These are phyloP conservation scores for Creontiades dilutus DNA, from an alignment of 2,888 invertebrate genomes.

Conservation along the genomic window DNA sequence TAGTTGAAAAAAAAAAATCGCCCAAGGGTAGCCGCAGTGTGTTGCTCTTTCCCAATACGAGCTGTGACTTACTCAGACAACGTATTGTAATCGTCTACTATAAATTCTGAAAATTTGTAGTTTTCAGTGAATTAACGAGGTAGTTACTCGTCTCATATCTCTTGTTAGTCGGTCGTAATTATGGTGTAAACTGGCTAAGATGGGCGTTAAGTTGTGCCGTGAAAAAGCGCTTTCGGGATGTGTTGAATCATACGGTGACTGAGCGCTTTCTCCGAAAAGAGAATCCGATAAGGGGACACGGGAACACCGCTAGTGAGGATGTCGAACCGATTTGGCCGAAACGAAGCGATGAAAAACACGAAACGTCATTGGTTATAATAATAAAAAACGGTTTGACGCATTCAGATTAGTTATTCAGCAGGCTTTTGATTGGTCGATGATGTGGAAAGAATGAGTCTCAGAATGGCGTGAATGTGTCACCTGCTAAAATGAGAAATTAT, in stretches of 20 bases:
- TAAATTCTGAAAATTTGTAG: too few relatives aligned
- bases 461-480: too few relatives aligned
- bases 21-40: background rate
- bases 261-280: conserved; percentile 2
- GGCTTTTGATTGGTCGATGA: too few relatives aligned
- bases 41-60: background rate
- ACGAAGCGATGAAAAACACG: too few relatives aligned
- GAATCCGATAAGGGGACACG: background rate
- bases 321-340: background rate
- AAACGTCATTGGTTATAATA: too few relatives aligned
- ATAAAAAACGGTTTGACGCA: too few relatives aligned
- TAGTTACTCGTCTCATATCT: background rate
- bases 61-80: background rate
- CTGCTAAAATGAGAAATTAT: too few relatives aligned
- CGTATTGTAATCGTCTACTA: background rate
- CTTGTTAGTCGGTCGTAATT: background rate
- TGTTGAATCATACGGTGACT: conserved; percentile 15
- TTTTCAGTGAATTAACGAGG: background rate
- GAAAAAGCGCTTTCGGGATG: background rate
- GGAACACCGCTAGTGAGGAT: background rate
- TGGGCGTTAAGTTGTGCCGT: background rate
- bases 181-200: background rate
- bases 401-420: too few relatives aligned
- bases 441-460: too few relatives aligned
- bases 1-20: background rate